A percentile compares a stretch with the other conserved stretches of the same genome.
These are phyloP conservation scores for Erebia palarica DNA, from an alignment of 2,888 invertebrate genomes.

Conservation along the genomic window DNA sequence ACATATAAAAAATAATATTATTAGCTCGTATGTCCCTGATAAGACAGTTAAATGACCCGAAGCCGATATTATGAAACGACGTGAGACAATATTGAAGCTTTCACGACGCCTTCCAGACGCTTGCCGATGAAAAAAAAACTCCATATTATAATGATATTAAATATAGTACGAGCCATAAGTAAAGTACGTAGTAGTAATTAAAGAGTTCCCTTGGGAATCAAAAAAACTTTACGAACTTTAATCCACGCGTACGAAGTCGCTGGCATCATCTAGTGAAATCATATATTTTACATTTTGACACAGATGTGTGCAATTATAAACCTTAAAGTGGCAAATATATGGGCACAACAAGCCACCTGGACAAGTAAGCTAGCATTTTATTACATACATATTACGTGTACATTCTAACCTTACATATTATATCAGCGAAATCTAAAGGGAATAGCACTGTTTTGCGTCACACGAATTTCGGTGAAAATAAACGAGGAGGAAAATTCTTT, in stretches of 20 bases:
- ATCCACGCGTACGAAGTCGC: too few relatives aligned
- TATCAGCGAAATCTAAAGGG: constrained; percentile 1
- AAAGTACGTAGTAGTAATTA: too few relatives aligned
- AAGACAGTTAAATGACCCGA: background rate
- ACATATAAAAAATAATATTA: background rate
- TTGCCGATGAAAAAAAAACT: background rate
- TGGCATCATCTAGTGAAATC: too few relatives aligned
- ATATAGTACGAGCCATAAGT: too few relatives aligned
- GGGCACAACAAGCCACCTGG: too few relatives aligned
- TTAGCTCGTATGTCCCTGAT: background rate
- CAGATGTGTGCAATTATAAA: too few relatives aligned
- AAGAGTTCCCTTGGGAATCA: too few relatives aligned
- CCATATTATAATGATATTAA: background rate
- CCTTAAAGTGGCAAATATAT: too few relatives aligned
- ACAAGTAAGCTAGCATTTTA: background rate
- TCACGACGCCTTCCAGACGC: background rate
- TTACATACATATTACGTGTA: too few relatives aligned
- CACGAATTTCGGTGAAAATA: constrained; percentile 11
- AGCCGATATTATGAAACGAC: background rate
- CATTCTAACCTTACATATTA: background rate
- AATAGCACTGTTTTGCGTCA: background rate
- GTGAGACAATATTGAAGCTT: background rate
- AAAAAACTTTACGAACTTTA: too few relatives aligned
- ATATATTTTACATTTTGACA: too few relatives aligned
- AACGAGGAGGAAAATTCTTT: constrained; percentile 15